Percentiles rank a stretch among this genome's conserved stretches.
Evolutionary conservation across 2,797 vertebrate species (phyloP).

Genomic region (Acrossocheilus fasciatus): DNA sequence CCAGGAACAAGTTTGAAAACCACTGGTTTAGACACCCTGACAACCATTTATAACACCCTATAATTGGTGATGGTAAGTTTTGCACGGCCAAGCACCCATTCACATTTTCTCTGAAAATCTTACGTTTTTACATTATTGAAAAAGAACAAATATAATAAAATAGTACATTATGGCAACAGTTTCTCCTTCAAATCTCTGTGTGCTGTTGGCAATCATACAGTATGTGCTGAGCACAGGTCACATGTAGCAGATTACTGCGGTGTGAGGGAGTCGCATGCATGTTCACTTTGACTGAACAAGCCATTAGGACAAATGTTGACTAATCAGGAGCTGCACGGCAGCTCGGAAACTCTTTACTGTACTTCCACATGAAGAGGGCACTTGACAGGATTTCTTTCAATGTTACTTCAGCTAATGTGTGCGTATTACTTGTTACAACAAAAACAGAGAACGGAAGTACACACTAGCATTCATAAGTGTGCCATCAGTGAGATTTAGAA

Average conservation of each 20-base stretch:
- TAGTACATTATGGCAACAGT: not conserved
- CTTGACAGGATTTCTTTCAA: not conserved
- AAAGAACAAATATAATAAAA: not conserved
- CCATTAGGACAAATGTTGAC: conserved; percentile 60
- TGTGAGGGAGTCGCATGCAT: conserved; percentile 67
- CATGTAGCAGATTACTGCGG: conserved; percentile 76
- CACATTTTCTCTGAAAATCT: not conserved
- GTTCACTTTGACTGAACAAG: conserved; percentile 63
- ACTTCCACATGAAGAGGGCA: not conserved
- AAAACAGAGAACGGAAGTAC: not conserved
- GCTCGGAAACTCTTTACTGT: conserved; percentile 23
- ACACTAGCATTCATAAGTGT: not conserved
- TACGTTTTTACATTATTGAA: not conserved
- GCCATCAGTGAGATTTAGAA: not conserved
- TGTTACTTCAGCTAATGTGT: not conserved
- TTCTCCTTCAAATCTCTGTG: not conserved
- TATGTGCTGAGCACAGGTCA: conserved; percentile 62
- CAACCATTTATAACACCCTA: not conserved
- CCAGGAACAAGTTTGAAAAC: too few species aligned
- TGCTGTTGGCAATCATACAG: conserved; percentile 49
- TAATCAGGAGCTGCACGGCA: conserved; percentile 63
- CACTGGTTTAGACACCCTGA: not conserved
- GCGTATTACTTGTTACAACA: not conserved
- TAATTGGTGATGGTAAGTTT: not conserved
- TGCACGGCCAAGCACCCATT: too few species aligned